phyloP scores from a whole-genome alignment of 2,113 vertebrate species.

The Pteronura brasiliensis region DNA sequence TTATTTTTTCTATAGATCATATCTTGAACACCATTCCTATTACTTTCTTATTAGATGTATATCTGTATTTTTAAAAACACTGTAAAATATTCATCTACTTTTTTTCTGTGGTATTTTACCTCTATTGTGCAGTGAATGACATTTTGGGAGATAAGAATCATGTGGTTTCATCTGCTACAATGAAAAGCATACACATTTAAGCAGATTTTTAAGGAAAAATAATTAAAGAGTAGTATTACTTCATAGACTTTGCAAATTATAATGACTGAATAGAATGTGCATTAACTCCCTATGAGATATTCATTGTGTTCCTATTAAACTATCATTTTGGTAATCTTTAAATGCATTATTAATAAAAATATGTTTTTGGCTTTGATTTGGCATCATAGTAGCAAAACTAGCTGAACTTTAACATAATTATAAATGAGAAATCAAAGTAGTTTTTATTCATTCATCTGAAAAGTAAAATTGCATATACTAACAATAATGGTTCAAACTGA shows the following conservation, averaged over 20 bases:
- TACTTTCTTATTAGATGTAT: background rate
- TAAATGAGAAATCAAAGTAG: background rate
- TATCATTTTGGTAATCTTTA: background rate
- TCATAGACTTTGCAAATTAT: background rate
- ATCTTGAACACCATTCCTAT: background rate
- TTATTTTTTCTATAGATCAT: background rate
- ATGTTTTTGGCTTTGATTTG: background rate
- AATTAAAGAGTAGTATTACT: slow-evolving; percentile 17
- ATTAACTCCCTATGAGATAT: background rate
- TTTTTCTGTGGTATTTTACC: background rate
- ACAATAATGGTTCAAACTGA: background rate
- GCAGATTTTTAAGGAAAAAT: slow-evolving; percentile 1
- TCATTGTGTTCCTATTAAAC: slow-evolving; percentile 1
- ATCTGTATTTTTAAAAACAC: background rate
- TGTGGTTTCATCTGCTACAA: background rate
- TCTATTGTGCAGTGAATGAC: background rate
- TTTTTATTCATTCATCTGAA: background rate
- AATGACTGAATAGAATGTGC: background rate
- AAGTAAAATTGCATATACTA: background rate
- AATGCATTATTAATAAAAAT: background rate
- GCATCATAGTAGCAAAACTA: background rate
- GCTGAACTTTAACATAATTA: background rate
- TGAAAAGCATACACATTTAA: background rate
- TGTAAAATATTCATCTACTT: background rate
- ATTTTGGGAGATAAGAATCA: background rate